Evolutionary conservation across 2,888 invertebrate genomes (phyloP), one percentile per base, ranked within the genome.

Genomic region (Spilosoma lubricipeda): DNA sequence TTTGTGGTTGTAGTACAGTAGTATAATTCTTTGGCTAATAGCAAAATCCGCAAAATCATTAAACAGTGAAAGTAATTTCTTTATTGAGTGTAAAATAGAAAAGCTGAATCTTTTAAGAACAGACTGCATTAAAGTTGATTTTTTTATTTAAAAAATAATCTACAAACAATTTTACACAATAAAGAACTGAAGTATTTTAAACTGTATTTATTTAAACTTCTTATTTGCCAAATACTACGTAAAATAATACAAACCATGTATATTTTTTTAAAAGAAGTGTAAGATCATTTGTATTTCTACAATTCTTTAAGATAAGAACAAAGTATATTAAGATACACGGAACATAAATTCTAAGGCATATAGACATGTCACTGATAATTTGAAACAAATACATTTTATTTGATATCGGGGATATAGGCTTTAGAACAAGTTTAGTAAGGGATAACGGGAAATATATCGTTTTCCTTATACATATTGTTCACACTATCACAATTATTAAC

Each of bases 301-400:
- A 59, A 13, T 63, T 30, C 30, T 27, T 30, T 15, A 39, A 27
- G 65, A 36, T 65, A 65, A 65, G 65, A 39, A 23, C 36, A 36
- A 39, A 65, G 23, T 27, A 23, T 23, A 39, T 39, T 23, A 4
- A 18, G 18, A 36, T 65, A 23, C 36, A 36, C 65, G 36, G 33
- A 30, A 33, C 64, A 64, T 30, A 64, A 64, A 64, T 65, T 65
- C 33, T 39, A 65, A 65, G n/a, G 20, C 23, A 20, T 36, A 65
- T 36, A 65, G 36, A 65, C 13, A 33, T 36, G 65, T 65, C 30
- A 33, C 30, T 33, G 65, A 65, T 36, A 65, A 65, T 65, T 65
- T 65, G 75, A 64, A 67, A 71, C 70, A 48, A 59, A 45, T 27
- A 59, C 56, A 1, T 59, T 59, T 11, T 59, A 59, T 59, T 27